A percentile compares a stretch with the other conserved stretches of the same genome.
phyloP scores from a whole-genome alignment of 2,797 vertebrate genomes.

The Tenualosa ilisha region DNA sequence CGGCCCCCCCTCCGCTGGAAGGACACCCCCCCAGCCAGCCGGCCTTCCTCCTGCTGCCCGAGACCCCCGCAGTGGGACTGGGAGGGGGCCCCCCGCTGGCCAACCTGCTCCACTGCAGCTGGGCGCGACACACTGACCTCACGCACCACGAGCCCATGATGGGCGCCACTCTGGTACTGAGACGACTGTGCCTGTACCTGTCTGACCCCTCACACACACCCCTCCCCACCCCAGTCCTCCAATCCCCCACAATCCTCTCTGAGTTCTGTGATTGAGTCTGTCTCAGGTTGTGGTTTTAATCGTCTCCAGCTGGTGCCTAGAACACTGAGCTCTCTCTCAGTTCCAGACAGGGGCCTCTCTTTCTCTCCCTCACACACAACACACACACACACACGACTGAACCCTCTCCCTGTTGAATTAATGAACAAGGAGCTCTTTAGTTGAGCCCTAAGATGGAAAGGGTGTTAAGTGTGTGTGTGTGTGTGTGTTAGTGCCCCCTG shows the following conservation, averaged over 20 bases:
- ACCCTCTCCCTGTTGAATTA: background rate
- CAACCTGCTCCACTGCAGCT: conserved; percentile 82
- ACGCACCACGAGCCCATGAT: conserved; percentile 75
- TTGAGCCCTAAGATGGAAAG: background rate
- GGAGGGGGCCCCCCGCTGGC: conserved; percentile 69
- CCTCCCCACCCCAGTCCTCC: conserved; percentile 33
- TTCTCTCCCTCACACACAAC: background rate
- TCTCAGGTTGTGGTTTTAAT: conserved; percentile 71
- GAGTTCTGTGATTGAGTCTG: conserved; percentile 51
- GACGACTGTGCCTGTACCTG: conserved; percentile 35
- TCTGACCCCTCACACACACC: conserved; percentile 63
- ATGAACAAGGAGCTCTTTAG: background rate
- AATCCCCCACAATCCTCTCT: conserved; percentile 40
- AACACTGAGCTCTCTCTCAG: background rate
- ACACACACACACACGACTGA: background rate
- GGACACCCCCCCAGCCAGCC: conserved; percentile 85
- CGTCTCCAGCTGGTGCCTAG: conserved; percentile 60
- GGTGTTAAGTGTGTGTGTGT: background rate
- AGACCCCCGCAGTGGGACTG: conserved; percentile 63
- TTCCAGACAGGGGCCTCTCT: conserved; percentile 46
- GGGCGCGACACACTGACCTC: conserved; percentile 70
- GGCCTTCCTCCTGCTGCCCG: conserved; percentile 73
- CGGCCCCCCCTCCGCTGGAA: conserved; percentile 37
- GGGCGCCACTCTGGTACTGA: conserved; percentile 76
- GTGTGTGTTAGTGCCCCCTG: conserved; percentile 42